phyloP scores from a whole-genome alignment of 2,888 invertebrate species.

The Ferdinandea cuprea region DNA sequence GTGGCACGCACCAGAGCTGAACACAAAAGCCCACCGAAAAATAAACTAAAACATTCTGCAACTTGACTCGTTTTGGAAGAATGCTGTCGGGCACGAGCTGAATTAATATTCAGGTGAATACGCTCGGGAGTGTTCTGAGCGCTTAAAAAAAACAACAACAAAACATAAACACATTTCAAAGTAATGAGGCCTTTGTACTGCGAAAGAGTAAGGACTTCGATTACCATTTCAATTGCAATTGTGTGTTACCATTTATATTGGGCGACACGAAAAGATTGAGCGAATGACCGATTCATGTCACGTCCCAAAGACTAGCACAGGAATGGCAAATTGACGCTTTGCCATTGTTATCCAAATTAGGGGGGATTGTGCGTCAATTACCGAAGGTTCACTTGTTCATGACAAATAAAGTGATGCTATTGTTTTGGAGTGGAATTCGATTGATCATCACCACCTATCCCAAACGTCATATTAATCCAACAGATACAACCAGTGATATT shows the following conservation, averaged over 20 bases:
- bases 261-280: constrained; percentile 39
- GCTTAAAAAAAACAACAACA: neutral
- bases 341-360: constrained; percentile 64
- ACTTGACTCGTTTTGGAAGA: constrained; percentile 56
- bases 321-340: neutral
- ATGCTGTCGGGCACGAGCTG: constrained; percentile 50
- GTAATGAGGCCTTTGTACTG: constrained; percentile 55
- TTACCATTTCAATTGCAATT: constrained; percentile 65
- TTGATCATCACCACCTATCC: constrained; percentile 6
- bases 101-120: constrained; percentile 65
- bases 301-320: constrained; percentile 27
- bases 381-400: constrained; percentile 60
- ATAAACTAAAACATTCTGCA: constrained; percentile 23
- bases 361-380: constrained; percentile 70
- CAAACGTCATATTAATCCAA: constrained; percentile 18
- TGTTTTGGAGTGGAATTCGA: constrained; percentile 15
- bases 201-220: constrained; percentile 59
- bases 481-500: neutral
- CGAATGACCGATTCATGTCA: constrained; percentile 67
- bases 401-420: constrained; percentile 44
- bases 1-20: constrained; percentile 70
- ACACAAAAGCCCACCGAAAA: constrained; percentile 12
- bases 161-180: constrained; percentile 41
- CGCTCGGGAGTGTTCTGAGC: constrained; percentile 6
- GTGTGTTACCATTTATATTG: constrained; percentile 72